Base-by-base conservation (phyloP, 2,797 vertebrate species). In the Brotula barbata region DNA sequence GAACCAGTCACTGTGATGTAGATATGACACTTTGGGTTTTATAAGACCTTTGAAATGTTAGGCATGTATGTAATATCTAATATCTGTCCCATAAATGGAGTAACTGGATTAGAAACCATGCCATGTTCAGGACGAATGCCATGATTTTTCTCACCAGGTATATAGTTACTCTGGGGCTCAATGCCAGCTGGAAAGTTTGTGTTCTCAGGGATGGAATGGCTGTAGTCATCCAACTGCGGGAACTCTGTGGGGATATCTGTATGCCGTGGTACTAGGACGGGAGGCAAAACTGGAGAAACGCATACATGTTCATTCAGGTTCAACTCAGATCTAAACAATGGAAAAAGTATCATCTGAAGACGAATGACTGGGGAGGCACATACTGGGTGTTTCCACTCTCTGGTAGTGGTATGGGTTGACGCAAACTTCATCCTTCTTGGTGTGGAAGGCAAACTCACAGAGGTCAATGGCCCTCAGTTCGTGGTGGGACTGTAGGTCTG, bases 361-460 rank as follows among this genome's bases (percentile, higher is more conserved):
- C n/a, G n/a, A n/a, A n/a, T n/a, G n/a, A n/a, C n/a, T 65, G 31
- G 11, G 9, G 2, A 33, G 31, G 9, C 5, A 33, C 6, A 28
- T 4, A 8, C 4, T 28, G 4, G 25, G 25, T 28, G 25, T 4
- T 28, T 28, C 25, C 47, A 99, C 96, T 63, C 97, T 89, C 89
- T 98, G 96, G 85, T 99, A 99, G 88, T 99, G 97, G 83, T 99
- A 99, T 7, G 97, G 97, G 65, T 99, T 99, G 77, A 99, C 95
- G 1, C 97, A 99, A 67, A 99, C 97, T 85, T 99, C 97, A 1
- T 99, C 97, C 87, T 99, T 99, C 90, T 99, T 99, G 65, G 95
- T 98, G 89, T 97, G 96, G 77, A 99, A 99, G 84, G 97, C 97
- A 0, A 94, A 99, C 82, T 98, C 95, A 75, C 97, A 99, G 82